phyloP scores from a whole-genome alignment of 1,140 invertebrate genomes.

The Pogonomyrmex barbatus region DNA sequence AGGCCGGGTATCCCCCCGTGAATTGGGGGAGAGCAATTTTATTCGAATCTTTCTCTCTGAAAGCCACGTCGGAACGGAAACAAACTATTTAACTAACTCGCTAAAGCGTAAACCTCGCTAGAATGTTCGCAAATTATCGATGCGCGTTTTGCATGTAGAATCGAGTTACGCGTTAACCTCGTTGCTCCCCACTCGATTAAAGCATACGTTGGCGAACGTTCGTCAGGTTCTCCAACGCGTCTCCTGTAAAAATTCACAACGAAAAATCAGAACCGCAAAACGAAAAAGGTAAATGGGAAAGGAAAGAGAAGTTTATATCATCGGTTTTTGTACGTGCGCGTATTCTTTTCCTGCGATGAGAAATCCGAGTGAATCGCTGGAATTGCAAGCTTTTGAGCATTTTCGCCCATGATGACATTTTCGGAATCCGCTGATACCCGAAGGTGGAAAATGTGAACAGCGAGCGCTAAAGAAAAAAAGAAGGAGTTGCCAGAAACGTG shows the following conservation, averaged over 20 bases:
- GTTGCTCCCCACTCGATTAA: slow-evolving; percentile 35
- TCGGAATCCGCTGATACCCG: not conserved
- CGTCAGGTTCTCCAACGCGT: not conserved
- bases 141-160: slow-evolving; percentile 50
- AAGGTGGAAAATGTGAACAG: not conserved
- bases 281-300: not conserved
- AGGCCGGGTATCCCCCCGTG: not conserved
- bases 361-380: slow-evolving; percentile 59
- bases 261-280: slow-evolving; percentile 16
- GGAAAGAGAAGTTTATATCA: not conserved
- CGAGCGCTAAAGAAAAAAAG: slow-evolving; percentile 22
- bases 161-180: slow-evolving; percentile 15
- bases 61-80: slow-evolving; percentile 27
- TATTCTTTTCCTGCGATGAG: slow-evolving; percentile 14
- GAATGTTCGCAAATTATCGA: slow-evolving; percentile 65
- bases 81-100: slow-evolving; percentile 51
- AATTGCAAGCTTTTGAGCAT: slow-evolving; percentile 31
- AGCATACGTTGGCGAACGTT: slow-evolving; percentile 34
- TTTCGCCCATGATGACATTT: slow-evolving; percentile 62
- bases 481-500: slow-evolving; percentile 2
- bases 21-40: slow-evolving; percentile 13
- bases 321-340: not conserved
- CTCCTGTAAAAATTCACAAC: slow-evolving; percentile 19
- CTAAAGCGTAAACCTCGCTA: slow-evolving; percentile 43
- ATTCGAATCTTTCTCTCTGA: not conserved